Percentiles rank a stretch among this genome's conserved stretches.
phyloP scores from a whole-genome alignment of 2,113 vertebrate species.

The Megalops atlanticus region DNA sequence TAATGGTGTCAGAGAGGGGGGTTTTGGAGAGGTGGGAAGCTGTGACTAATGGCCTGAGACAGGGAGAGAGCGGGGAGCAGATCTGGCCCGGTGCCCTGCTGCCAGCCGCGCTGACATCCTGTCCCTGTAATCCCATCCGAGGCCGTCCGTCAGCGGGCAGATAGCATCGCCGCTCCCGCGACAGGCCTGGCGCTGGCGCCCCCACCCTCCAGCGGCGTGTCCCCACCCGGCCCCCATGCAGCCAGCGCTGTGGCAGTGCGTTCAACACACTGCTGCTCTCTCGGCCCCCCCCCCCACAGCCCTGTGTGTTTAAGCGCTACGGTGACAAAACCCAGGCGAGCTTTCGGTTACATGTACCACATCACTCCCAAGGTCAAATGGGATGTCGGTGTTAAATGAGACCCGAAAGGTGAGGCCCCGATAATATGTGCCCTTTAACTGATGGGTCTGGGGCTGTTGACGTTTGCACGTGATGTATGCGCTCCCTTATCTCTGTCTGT shows the following conservation, averaged over 20 bases:
- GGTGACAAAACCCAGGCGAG: not conserved
- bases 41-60: too few relatives aligned
- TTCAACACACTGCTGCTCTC: not conserved
- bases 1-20: not conserved
- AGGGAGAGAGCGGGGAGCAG: not conserved
- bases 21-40: not conserved
- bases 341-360: too few relatives aligned
- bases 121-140: slow-evolving; percentile 13
- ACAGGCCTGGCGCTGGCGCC: not conserved
- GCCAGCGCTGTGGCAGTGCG: not conserved
- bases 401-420: too few relatives aligned
- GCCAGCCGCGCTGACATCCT: not conserved
- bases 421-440: too few relatives aligned
- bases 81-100: not conserved
- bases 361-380: not conserved
- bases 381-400: not conserved
- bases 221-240: not conserved
- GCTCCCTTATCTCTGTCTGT: not conserved
- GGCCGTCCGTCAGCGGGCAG: not conserved
- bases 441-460: too few relatives aligned
- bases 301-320: not conserved
- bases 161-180: not conserved
- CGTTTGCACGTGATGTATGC: too few relatives aligned
- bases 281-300: too few relatives aligned
- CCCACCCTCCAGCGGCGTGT: not conserved